Evolutionary conservation across 1,140 invertebrate species (phyloP).

Genomic region (Dreissena polymorpha): DNA sequence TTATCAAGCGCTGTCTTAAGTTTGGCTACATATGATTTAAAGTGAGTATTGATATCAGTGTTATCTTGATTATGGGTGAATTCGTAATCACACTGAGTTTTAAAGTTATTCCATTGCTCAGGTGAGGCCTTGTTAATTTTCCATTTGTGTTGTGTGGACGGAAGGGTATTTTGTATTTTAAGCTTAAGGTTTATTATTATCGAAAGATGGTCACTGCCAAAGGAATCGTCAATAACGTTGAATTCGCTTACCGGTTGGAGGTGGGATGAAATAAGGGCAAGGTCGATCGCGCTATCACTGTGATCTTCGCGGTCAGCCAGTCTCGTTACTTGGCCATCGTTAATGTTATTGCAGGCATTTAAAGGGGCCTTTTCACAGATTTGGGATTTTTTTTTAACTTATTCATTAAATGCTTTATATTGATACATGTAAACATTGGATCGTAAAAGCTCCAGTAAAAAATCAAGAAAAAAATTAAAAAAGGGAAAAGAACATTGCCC

Average conservation of each 20-base stretch:
- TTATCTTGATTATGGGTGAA: too few species aligned
- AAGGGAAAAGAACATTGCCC: too few species aligned
- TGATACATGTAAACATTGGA: too few species aligned
- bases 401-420: too few species aligned
- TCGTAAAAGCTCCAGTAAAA: too few species aligned
- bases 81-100: background rate
- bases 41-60: background rate
- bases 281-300: background rate
- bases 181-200: background rate
- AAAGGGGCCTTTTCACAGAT: too few species aligned
- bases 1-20: too few species aligned
- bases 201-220: background rate
- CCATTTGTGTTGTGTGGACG: too few species aligned
- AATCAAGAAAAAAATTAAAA: too few species aligned
- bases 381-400: too few species aligned
- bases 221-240: background rate
- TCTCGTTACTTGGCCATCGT: constrained; percentile 14
- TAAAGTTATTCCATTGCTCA: background rate
- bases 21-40: background rate
- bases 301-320: background rate
- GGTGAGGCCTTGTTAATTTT: background rate
- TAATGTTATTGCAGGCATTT: background rate
- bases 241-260: background rate
- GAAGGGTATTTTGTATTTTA: too few species aligned
- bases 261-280: background rate